phyloP scores from a whole-genome alignment of 2,797 vertebrate genomes.

The Avahi laniger region DNA sequence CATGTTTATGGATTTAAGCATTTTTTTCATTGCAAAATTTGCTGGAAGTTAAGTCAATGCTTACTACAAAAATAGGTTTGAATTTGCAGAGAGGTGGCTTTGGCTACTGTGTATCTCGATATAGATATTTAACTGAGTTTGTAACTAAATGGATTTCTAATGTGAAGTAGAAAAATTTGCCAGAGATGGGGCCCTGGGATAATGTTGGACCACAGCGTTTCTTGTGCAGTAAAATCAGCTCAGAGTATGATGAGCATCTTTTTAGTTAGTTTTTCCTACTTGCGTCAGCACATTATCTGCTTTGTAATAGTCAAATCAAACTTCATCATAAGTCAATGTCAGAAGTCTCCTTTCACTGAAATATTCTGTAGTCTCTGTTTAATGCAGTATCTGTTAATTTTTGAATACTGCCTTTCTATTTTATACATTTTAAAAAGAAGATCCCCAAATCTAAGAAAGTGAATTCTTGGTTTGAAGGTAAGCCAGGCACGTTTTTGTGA shows the following conservation, averaged over 20 bases:
- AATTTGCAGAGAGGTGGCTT: constrained; percentile 57
- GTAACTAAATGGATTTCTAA: constrained; percentile 56
- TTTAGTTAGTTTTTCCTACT: neutral
- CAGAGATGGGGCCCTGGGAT: neutral
- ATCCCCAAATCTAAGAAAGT: neutral
- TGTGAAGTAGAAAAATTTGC: neutral
- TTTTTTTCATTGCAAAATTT: constrained; percentile 69
- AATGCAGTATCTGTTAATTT: neutral
- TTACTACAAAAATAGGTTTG: constrained; percentile 38
- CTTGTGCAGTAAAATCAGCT: neutral
- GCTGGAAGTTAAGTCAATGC: constrained; percentile 51
- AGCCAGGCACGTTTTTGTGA: neutral
- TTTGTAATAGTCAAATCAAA: neutral
- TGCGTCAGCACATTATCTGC: neutral
- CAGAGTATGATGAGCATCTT: neutral
- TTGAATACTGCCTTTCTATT: neutral
- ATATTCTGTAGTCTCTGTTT: neutral
- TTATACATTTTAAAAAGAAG: constrained; percentile 16
- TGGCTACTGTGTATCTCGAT: constrained; percentile 44
- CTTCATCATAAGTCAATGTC: neutral
- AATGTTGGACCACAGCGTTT: neutral
- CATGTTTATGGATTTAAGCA: constrained; percentile 49
- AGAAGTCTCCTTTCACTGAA: neutral
- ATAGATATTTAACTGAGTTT: constrained; percentile 22
- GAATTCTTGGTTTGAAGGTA: neutral